These are phyloP conservation scores for Merops nubicus DNA, from an alignment of 2,113 vertebrate species.

Conservation along the genomic window DNA sequence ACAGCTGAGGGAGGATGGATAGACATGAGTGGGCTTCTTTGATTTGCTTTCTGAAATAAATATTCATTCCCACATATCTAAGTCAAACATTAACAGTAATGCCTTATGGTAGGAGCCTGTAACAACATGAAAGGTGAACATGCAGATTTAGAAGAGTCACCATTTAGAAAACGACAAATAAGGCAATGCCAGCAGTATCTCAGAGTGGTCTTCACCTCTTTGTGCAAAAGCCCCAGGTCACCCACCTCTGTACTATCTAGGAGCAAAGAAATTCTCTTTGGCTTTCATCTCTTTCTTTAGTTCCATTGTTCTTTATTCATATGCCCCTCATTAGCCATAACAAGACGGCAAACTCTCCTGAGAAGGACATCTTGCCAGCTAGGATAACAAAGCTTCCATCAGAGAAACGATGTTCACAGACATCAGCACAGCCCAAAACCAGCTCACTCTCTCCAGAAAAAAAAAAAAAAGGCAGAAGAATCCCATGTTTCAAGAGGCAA, in stretches of 20 bases:
- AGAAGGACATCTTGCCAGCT: background rate
- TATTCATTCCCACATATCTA: constrained; percentile 18
- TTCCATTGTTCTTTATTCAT: background rate
- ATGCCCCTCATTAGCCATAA: background rate
- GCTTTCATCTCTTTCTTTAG: background rate
- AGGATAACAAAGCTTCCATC: background rate
- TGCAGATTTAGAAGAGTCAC: background rate
- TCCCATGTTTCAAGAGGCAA: background rate
- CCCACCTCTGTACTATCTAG: background rate
- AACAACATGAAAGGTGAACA: background rate
- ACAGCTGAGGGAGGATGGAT: constrained; percentile 21
- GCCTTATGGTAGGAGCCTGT: background rate
- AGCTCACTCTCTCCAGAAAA: background rate
- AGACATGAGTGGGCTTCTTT: constrained; percentile 25
- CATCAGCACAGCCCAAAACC: background rate
- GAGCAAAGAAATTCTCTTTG: background rate
- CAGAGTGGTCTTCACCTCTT: background rate
- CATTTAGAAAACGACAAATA: background rate
- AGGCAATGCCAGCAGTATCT: background rate
- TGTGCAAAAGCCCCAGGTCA: background rate
- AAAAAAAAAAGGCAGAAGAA: background rate
- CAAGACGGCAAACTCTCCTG: background rate
- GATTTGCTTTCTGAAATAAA: constrained; percentile 34
- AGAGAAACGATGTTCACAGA: background rate
- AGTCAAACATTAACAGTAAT: constrained; percentile 57